Percentiles rank a stretch among this genome's conserved stretches.
Conservation (phyloP, 1,140 invertebrate species). For the Dinoponera quadriceps region DNA sequence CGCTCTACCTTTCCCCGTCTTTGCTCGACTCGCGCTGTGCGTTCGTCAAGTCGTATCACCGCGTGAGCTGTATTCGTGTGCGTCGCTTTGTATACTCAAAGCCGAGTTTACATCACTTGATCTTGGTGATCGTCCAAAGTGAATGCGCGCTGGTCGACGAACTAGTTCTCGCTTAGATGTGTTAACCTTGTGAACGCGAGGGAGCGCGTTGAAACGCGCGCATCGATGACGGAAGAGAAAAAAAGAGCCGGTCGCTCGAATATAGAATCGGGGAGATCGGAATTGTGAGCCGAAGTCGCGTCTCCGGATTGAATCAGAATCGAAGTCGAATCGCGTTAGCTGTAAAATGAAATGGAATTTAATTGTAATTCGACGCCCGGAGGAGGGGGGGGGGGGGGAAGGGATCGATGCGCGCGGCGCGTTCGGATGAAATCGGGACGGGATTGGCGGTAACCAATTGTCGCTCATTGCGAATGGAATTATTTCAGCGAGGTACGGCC, state of each 20-base stretch:
- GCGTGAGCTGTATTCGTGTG: slow-evolving; percentile 13
- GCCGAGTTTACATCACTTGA: not conserved
- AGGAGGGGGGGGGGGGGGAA: too few relatives aligned
- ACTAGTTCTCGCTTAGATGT: not conserved
- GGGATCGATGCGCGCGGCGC: too few relatives aligned
- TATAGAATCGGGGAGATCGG: not conserved
- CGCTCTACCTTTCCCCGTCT: slow-evolving; percentile 7
- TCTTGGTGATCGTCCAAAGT: slow-evolving; percentile 11
- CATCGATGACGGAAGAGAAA: too few relatives aligned
- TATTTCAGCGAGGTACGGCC: not conserved
- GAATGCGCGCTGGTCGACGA: not conserved
- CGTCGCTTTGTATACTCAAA: slow-evolving; percentile 19
- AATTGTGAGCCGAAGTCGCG: not conserved
- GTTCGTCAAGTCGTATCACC: slow-evolving; percentile 35
- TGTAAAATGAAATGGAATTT: not conserved
- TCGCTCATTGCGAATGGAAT: not conserved
- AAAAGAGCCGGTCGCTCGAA: not conserved
- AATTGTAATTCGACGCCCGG: not conserved
- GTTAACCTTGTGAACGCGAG: not conserved
- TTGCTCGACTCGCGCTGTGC: slow-evolving; percentile 14
- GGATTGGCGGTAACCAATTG: not conserved
- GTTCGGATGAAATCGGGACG: not conserved
- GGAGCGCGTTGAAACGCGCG: not conserved
- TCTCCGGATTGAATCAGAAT: not conserved
- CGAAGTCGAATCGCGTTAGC: slow-evolving; percentile 4